Conservation (phyloP, 2,797 vertebrate species). For the Coluber constrictor region DNA sequence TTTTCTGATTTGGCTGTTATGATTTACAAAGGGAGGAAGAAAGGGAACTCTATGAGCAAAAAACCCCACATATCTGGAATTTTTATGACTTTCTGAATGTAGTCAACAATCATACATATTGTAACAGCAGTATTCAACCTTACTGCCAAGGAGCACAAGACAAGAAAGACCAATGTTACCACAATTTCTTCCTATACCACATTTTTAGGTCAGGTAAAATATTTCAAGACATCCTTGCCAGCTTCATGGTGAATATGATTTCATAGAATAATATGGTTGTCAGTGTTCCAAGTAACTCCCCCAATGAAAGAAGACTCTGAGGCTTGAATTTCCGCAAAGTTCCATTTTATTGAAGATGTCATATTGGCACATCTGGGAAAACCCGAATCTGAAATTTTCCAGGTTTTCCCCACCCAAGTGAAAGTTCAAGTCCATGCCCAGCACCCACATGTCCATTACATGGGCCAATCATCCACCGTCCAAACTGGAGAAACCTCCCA, state of each 20-base stretch:
- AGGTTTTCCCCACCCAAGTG: too few species aligned
- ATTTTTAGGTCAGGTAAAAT: not conserved
- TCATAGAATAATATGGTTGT: not conserved
- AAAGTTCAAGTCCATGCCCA: too few species aligned
- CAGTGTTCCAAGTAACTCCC: too few species aligned
- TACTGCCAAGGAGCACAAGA: not conserved
- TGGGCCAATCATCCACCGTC: too few species aligned
- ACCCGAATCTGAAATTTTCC: too few species aligned
- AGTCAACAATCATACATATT: not conserved
- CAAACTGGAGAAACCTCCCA: too few species aligned
- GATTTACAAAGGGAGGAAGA: not conserved
- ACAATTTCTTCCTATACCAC: not conserved
- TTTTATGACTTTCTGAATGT: not conserved
- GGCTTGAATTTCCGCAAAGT: too few species aligned
- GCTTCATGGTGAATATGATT: not conserved
- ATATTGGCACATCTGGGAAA: too few species aligned
- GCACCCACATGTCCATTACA: too few species aligned
- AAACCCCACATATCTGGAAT: not conserved
- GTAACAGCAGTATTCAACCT: not conserved
- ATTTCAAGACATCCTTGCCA: not conserved
- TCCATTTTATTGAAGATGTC: too few species aligned
- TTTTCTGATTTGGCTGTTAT: not conserved
- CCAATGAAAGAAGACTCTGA: too few species aligned
- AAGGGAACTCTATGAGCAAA: not conserved
- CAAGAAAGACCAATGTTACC: not conserved